phyloP scores from a whole-genome alignment of 2,888 invertebrate species.

The Drepanosiphum platanoidis region DNA sequence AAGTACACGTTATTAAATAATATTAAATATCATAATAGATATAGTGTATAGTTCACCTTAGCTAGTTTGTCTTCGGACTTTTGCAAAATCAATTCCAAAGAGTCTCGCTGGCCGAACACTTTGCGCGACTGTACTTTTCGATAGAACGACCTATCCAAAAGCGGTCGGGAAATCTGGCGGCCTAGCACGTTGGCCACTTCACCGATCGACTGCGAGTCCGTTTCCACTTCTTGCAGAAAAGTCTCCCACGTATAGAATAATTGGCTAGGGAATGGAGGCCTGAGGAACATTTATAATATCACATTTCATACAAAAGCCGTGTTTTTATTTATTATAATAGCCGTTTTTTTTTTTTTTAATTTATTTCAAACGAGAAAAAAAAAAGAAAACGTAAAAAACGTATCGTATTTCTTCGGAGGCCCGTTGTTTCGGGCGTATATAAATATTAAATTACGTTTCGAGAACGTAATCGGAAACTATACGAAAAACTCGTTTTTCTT shows the following conservation, averaged over 20 bases:
- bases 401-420: conserved; percentile 8
- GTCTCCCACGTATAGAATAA: conserved; percentile 92
- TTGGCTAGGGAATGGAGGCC: conserved; percentile 81
- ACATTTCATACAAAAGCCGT: too few relatives aligned
- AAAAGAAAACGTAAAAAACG: background rate
- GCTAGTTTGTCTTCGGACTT: conserved; percentile 84
- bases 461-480: conserved; percentile 31
- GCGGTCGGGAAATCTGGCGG: conserved; percentile 81
- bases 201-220: conserved; percentile 85
- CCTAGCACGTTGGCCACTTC: conserved; percentile 85
- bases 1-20: too few relatives aligned
- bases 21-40: too few relatives aligned
- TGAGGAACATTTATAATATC: conserved; percentile 67
- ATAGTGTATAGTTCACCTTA: too few relatives aligned
- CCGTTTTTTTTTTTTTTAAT: too few relatives aligned
- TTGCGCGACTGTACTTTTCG: conserved; percentile 91
- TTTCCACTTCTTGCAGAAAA: conserved; percentile 88
- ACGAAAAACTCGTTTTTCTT: background rate
- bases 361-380: too few relatives aligned
- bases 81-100: conserved; percentile 85
- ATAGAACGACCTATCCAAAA: conserved; percentile 87
- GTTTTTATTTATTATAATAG: background rate
- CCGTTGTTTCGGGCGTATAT: background rate
- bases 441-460: conserved; percentile 32
- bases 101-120: conserved; percentile 89